These are phyloP conservation scores for Oligia strigilis DNA, from an alignment of 2,888 invertebrate genomes.

Conservation along the genomic window DNA sequence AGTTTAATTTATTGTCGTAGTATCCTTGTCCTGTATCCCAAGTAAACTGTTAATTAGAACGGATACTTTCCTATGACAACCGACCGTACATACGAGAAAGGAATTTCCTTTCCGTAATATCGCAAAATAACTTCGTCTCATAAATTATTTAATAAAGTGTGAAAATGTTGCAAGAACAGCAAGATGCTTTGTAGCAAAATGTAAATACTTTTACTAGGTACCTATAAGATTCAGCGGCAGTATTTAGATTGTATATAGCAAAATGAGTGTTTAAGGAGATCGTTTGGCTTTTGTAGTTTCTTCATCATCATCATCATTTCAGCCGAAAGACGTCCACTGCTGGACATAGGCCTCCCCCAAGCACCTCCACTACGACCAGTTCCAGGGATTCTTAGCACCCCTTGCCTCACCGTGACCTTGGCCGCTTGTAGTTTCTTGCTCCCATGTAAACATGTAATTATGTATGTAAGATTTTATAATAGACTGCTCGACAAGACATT, in stretches of 20 bases:
- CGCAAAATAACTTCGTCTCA: constrained; percentile 32
- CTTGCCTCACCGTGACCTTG: too few relatives aligned
- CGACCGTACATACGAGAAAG: constrained; percentile 2
- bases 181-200: constrained; percentile 32
- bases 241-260: neutral
- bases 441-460: neutral
- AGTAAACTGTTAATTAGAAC: neutral
- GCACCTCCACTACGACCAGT: too few relatives aligned
- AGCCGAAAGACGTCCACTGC: too few relatives aligned
- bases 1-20: neutral
- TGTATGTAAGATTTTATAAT: neutral
- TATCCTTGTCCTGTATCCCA: neutral
- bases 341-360: too few relatives aligned
- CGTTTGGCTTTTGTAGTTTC: neutral
- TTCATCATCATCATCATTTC: neutral
- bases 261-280: neutral
- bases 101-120: constrained; percentile 32
- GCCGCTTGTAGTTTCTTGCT: neutral
- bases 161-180: constrained; percentile 30
- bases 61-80: neutral
- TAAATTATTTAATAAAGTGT: constrained; percentile 46
- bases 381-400: too few relatives aligned
- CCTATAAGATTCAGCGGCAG: neutral
- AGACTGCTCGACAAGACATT: neutral
- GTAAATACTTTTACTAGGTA: constrained; percentile 19